Percentiles rank a stretch among this genome's conserved stretches.
Evolutionary conservation across 2,888 invertebrate genomes (phyloP).

Genomic region (Mellilla xanthometata): DNA sequence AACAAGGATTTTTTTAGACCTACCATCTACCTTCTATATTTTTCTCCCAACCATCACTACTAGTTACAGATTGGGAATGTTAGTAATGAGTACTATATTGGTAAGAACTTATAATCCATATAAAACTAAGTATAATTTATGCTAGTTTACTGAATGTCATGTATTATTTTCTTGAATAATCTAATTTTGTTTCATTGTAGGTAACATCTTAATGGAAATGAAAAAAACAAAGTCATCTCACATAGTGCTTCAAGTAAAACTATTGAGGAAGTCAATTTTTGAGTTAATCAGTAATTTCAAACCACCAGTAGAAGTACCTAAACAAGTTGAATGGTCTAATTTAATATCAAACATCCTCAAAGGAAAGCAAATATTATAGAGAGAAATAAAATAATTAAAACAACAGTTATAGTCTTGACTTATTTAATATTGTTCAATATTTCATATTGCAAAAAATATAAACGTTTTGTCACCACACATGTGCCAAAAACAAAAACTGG

Average conservation of each 20-base stretch:
- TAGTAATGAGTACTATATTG: too few relatives aligned
- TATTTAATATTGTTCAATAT: constrained; percentile 67
- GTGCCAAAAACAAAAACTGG: constrained; percentile 58
- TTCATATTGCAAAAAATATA: constrained; percentile 64
- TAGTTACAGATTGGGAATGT: too few relatives aligned
- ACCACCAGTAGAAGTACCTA: constrained; percentile 62
- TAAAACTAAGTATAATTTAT: too few relatives aligned
- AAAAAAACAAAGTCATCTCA: constrained; percentile 43
- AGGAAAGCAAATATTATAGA: constrained; percentile 67
- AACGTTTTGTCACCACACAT: constrained; percentile 68
- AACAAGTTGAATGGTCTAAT: constrained; percentile 64
- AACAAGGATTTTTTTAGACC: too few relatives aligned
- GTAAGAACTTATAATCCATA: too few relatives aligned
- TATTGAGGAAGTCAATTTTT: constrained; percentile 59
- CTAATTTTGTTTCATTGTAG: constrained; percentile 44
- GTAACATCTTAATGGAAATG: constrained; percentile 62
- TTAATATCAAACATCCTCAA: constrained; percentile 65
- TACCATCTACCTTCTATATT: too few relatives aligned
- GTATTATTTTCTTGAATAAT: too few relatives aligned
- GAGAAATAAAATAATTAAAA: constrained; percentile 29
- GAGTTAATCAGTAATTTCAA: constrained; percentile 59
- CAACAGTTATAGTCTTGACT: constrained; percentile 47
- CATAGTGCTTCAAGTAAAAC: constrained; percentile 55
- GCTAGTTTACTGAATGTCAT: too few relatives aligned
- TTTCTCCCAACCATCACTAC: too few relatives aligned